A percentile compares a stretch with the other conserved stretches of the same genome.
Conservation (phyloP, 1,140 invertebrate genomes). For the Leptinotarsa defecta region DNA sequence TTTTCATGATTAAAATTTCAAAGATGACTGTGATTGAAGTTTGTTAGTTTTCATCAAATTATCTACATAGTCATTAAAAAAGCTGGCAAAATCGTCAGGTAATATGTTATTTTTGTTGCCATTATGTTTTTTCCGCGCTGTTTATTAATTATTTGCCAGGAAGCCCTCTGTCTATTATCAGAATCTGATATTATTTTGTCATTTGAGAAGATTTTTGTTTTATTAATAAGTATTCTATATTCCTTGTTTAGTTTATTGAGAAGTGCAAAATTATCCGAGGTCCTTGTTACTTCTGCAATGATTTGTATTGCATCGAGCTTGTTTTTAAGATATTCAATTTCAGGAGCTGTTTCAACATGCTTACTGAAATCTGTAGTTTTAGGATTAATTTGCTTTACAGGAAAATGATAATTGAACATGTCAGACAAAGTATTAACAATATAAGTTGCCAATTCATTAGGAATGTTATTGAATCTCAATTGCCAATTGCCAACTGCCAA, state of each 20-base stretch:
- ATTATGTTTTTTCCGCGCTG: too few relatives aligned
- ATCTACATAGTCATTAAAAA: too few relatives aligned
- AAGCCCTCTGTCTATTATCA: background rate
- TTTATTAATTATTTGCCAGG: background rate
- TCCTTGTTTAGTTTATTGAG: background rate
- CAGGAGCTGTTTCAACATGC: background rate
- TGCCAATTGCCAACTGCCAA: too few relatives aligned
- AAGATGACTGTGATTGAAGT: background rate
- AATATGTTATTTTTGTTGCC: too few relatives aligned
- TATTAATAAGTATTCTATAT: background rate
- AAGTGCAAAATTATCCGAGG: background rate
- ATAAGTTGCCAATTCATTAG: background rate
- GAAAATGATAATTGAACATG: background rate
- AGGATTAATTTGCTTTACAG: background rate
- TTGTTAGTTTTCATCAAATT: too few relatives aligned
- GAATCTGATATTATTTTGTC: background rate
- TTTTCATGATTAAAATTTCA: background rate
- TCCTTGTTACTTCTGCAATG: background rate
- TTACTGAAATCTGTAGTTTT: background rate
- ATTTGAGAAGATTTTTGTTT: background rate
- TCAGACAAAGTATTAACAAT: background rate
- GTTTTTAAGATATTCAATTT: background rate
- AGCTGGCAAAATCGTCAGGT: too few relatives aligned
- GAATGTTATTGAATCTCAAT: background rate
- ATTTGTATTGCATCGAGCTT: background rate